These are phyloP conservation scores for Protonemura montana DNA, from an alignment of 2,888 invertebrate species.

Conservation along the genomic window DNA sequence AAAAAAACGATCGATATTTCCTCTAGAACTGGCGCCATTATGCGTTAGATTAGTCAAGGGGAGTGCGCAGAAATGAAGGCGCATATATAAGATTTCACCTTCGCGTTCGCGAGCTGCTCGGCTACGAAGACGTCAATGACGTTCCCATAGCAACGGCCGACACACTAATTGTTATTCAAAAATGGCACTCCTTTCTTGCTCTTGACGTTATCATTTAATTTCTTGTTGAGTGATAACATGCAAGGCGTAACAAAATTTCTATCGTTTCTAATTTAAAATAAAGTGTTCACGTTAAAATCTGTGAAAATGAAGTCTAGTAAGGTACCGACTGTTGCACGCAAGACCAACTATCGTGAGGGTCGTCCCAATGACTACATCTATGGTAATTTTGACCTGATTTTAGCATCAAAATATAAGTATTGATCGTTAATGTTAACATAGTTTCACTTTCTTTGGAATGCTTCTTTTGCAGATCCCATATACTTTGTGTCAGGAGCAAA, in stretches of 20 bases:
- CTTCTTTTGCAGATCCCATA: slow-evolving; percentile 61
- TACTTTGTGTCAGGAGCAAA: slow-evolving; percentile 66
- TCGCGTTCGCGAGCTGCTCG: background rate
- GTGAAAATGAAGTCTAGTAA: slow-evolving; percentile 9
- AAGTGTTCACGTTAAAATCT: background rate
- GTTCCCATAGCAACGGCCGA: slow-evolving; percentile 13
- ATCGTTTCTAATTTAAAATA: background rate
- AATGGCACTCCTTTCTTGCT: slow-evolving; percentile 15
- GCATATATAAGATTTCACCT: background rate
- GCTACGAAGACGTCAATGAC: background rate
- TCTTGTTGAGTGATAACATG: background rate
- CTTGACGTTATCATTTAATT: background rate
- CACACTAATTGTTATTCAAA: background rate
- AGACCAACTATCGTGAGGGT: slow-evolving; percentile 14
- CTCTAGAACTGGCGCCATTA: background rate
- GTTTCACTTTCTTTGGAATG: background rate
- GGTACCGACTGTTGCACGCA: background rate
- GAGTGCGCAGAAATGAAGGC: background rate
- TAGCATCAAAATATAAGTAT: background rate
- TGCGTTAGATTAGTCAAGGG: background rate
- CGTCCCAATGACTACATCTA: slow-evolving; percentile 26
- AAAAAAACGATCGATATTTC: background rate
- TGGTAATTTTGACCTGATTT: slow-evolving; percentile 24
- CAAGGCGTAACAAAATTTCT: background rate
- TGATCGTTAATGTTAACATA: background rate